Conservation (phyloP, 2,797 vertebrate genomes). For the Gadopsis bispinosus region DNA sequence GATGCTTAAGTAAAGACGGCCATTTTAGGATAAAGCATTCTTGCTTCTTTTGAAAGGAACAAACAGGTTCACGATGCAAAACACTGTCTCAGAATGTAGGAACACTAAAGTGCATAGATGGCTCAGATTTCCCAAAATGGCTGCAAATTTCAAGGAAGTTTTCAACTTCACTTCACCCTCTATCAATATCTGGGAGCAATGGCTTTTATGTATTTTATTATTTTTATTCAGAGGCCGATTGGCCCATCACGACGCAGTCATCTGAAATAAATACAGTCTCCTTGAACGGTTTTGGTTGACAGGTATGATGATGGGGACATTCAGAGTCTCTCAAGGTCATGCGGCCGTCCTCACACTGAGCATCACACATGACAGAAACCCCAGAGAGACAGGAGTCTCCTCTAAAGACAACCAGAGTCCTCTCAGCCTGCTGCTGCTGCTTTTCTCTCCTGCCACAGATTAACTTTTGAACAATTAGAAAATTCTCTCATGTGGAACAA, state of each 20-base stretch:
- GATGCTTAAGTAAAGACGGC: slow-evolving; percentile 18
- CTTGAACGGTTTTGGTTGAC: slow-evolving; percentile 35
- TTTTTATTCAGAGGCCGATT: slow-evolving; percentile 1
- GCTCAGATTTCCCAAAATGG: slow-evolving; percentile 21
- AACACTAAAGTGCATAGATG: not conserved
- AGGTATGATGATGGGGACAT: slow-evolving; percentile 35
- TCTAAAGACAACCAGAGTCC: slow-evolving; percentile 51
- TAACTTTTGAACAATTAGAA: slow-evolving; percentile 78
- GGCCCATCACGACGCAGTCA: not conserved
- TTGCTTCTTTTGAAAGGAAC: slow-evolving; percentile 18
- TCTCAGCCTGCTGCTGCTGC: slow-evolving; percentile 43
- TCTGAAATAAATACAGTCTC: slow-evolving; percentile 1
- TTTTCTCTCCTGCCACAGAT: slow-evolving; percentile 63
- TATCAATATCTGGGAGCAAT: not conserved
- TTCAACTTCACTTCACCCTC: slow-evolving; percentile 18
- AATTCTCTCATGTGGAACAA: slow-evolving; percentile 81
- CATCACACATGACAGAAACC: slow-evolving; percentile 51
- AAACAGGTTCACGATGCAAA: slow-evolving; percentile 10
- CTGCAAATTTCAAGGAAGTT: not conserved
- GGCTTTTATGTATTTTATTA: not conserved
- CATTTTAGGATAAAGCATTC: slow-evolving; percentile 49
- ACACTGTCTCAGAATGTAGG: not conserved
- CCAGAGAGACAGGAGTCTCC: slow-evolving; percentile 54
- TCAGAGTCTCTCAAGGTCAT: slow-evolving; percentile 72
- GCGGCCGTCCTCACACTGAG: slow-evolving; percentile 21